Conservation (phyloP, 2,113 vertebrate genomes). For the Menidia beryllina region DNA sequence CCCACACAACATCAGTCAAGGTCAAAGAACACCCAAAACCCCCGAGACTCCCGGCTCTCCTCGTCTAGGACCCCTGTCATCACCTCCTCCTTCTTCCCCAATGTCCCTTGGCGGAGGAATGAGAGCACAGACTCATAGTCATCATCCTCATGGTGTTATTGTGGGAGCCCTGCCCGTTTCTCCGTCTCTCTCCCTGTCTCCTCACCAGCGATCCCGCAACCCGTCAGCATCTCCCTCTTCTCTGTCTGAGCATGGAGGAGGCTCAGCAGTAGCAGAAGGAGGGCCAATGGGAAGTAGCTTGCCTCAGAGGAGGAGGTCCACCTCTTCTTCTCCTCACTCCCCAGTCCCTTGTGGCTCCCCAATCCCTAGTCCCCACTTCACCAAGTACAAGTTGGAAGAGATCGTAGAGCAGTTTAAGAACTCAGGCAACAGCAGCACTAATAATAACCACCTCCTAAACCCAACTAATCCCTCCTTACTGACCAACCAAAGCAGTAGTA, state of each 20-base stretch:
- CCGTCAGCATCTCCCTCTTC: constrained; percentile 80
- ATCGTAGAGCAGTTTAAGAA: constrained; percentile 85
- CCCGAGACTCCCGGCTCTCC: constrained; percentile 74
- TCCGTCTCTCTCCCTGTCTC: constrained; percentile 66
- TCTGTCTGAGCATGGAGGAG: constrained; percentile 75
- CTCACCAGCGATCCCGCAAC: constrained; percentile 78
- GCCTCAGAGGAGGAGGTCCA: constrained; percentile 69
- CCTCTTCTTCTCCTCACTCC: constrained; percentile 72
- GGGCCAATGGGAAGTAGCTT: constrained; percentile 63
- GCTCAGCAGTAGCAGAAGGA: constrained; percentile 52
- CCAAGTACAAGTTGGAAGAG: constrained; percentile 81
- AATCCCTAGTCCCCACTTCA: constrained; percentile 66
- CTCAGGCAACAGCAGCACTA: constrained; percentile 80
- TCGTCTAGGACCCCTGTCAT: constrained; percentile 56
- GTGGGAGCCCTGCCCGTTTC: constrained; percentile 63
- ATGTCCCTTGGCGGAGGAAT: constrained; percentile 50
- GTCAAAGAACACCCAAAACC: constrained; percentile 76
- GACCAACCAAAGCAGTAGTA: constrained; percentile 82
- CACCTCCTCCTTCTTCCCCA: constrained; percentile 67
- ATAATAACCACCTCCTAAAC: constrained; percentile 70
- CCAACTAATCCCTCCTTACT: constrained; percentile 58
- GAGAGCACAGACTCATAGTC: constrained; percentile 53
- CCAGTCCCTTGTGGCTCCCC: constrained; percentile 69
- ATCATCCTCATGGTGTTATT: constrained; percentile 55
- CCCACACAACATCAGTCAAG: constrained; percentile 72